phyloP scores from a whole-genome alignment of 2,113 vertebrate genomes.

The Galeopterus variegatus region DNA sequence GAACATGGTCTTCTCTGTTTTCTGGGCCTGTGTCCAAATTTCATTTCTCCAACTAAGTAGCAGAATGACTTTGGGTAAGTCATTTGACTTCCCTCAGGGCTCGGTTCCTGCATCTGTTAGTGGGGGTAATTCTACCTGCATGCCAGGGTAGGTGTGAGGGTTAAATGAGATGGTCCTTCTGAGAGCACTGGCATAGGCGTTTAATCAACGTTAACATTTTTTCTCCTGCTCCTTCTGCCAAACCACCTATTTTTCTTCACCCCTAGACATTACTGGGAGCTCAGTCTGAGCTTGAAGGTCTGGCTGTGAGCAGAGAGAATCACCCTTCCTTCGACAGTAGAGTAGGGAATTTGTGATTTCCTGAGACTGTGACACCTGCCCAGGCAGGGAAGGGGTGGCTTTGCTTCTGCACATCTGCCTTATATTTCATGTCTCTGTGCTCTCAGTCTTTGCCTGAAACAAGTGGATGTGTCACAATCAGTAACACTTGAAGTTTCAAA shows the following conservation, averaged over 20 bases:
- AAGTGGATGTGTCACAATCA: not conserved
- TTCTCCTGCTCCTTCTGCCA: not conserved
- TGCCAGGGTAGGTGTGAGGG: not conserved
- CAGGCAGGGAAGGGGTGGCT: not conserved
- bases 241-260: not conserved
- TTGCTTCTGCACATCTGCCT: not conserved
- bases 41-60: not conserved
- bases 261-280: not conserved
- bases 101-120: not conserved
- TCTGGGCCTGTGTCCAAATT: not conserved
- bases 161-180: not conserved
- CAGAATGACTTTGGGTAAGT: not conserved
- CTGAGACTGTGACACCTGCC: not conserved
- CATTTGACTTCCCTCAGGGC: not conserved
- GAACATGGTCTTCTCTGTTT: not conserved
- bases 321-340: fast-evolving
- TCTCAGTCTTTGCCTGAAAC: not conserved
- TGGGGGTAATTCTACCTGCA: too few species aligned
- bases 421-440: not conserved
- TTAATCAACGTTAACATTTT: not conserved
- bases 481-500: not conserved
- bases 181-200: not conserved
- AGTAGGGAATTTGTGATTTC: not conserved
- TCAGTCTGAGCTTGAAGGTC: not conserved
- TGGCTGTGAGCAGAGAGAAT: not conserved